Conservation (phyloP, 2,113 vertebrate genomes). For the Columbina picui region DNA sequence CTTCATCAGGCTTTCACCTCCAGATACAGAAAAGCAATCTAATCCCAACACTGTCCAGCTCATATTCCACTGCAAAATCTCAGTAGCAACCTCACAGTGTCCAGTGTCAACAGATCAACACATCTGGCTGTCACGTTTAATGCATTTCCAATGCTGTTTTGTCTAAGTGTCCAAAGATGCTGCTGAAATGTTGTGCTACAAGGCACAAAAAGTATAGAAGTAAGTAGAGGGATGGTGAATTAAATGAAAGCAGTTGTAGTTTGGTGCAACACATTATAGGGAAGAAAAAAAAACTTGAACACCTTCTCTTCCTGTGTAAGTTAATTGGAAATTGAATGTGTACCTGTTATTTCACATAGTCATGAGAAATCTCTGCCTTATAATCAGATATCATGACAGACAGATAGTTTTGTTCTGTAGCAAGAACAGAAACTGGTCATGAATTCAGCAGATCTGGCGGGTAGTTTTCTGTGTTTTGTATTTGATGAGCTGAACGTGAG, state of each 20-base stretch:
- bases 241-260: background rate
- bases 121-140: background rate
- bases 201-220: background rate
- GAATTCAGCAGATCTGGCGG: background rate
- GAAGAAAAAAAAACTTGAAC: background rate
- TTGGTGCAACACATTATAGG: fast-evolving
- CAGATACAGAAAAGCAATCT: background rate
- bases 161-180: background rate
- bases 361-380: background rate
- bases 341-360: background rate
- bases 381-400: background rate
- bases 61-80: background rate
- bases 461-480: background rate
- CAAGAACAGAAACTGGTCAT: background rate
- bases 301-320: background rate
- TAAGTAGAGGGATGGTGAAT: background rate
- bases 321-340: fast-evolving
- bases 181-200: background rate
- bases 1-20: constrained; percentile 31
- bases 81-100: background rate
- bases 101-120: constrained; percentile 6
- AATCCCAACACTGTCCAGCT: background rate
- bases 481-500: background rate
- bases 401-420: background rate
- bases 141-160: background rate